Conservation (phyloP, 1,140 invertebrate genomes). For the Drosophila kurseongensis region DNA sequence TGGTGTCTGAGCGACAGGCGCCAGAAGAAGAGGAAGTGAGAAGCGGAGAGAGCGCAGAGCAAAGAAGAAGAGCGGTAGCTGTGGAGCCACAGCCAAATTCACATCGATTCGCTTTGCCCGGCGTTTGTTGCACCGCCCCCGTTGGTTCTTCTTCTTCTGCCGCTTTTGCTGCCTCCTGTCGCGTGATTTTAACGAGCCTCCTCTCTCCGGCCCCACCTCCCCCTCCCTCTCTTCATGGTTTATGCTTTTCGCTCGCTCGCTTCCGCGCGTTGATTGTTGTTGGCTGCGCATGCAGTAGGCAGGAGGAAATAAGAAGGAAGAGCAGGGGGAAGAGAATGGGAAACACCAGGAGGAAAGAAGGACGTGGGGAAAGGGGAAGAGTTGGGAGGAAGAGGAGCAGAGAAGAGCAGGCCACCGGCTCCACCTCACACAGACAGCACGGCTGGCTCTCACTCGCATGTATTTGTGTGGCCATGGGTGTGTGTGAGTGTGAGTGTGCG, state of each 20-base stretch:
- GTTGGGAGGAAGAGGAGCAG: constrained; percentile 2
- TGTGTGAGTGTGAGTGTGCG: constrained; percentile 56
- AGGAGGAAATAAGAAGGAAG: constrained; percentile 22
- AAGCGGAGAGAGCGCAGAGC: not conserved
- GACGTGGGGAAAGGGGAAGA: not conserved
- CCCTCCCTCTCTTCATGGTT: constrained; percentile 63
- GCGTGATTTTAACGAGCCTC: constrained; percentile 82
- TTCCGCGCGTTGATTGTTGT: constrained; percentile 81
- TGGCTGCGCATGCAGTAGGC: constrained; percentile 48
- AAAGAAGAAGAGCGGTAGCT: constrained; percentile 22
- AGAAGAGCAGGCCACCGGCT: constrained; percentile 59
- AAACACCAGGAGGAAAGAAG: too few relatives aligned
- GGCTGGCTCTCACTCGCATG: constrained; percentile 39
- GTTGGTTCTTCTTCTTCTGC: constrained; percentile 24
- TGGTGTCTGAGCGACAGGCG: constrained; percentile 40
- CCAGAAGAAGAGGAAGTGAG: constrained; percentile 10
- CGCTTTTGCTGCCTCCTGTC: constrained; percentile 56
- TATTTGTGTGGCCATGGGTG: constrained; percentile 24
- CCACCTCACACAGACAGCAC: constrained; percentile 61
- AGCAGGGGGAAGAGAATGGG: not conserved
- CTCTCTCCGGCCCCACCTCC: constrained; percentile 13
- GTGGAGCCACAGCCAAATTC: constrained; percentile 50
- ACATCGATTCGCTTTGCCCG: constrained; percentile 58
- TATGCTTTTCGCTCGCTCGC: constrained; percentile 79
- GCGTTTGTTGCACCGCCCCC: constrained; percentile 37